Evolutionary conservation across 2,797 vertebrate genomes (phyloP).

Genomic region (Mormyrops boulengeri): DNA sequence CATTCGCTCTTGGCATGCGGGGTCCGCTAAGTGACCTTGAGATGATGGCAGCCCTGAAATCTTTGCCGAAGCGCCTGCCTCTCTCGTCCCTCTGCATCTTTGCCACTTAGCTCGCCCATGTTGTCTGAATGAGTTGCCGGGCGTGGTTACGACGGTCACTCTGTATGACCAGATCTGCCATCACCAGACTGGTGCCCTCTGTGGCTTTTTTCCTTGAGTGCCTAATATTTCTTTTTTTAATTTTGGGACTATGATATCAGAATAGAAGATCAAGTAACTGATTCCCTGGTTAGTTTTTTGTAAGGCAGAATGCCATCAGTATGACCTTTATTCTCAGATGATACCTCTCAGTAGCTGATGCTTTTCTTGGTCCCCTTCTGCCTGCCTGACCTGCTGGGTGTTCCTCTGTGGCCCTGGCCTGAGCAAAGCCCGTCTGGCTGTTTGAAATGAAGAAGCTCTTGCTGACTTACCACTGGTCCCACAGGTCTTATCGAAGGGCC

Average conservation of each 20-base stretch:
- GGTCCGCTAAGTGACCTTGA: constrained; percentile 29
- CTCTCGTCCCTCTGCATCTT: neutral
- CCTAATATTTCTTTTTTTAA: neutral
- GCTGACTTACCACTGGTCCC: neutral
- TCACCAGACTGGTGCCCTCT: neutral
- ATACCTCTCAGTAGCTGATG: neutral
- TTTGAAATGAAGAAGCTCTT: neutral
- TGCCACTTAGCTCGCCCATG: neutral
- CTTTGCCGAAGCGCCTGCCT: neutral
- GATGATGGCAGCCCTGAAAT: constrained; percentile 26
- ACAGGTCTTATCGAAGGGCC: neutral
- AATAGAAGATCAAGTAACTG: neutral
- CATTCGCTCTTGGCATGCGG: constrained; percentile 10
- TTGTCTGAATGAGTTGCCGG: neutral
- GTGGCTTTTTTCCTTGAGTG: neutral
- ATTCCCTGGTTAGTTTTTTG: neutral
- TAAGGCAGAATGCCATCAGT: neutral
- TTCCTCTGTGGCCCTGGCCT: neutral
- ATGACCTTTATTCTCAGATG: neutral
- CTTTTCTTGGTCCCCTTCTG: neutral
- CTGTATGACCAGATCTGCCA: neutral
- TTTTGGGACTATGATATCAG: neutral
- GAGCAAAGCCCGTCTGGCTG: neutral
- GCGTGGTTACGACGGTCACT: neutral
- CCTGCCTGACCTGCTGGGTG: neutral